Evolutionary conservation across 2,888 invertebrate genomes (phyloP), one percentile per base, ranked within the genome.

Genomic region (Allygus modestus): DNA sequence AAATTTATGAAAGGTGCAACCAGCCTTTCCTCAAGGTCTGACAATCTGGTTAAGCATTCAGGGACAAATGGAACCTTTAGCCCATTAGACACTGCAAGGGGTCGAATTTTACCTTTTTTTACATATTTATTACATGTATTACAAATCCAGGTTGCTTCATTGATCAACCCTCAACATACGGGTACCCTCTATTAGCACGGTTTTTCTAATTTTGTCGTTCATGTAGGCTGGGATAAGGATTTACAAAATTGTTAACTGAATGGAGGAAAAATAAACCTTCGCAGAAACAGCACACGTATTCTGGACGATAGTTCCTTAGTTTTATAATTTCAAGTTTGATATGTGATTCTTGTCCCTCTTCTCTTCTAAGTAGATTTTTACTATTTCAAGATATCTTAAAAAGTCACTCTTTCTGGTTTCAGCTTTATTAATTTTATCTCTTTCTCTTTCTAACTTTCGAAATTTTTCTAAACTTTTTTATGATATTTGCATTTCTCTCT

Each of bases 1-100:
- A 90, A 90, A 54, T 89, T 88, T 41, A 90, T 86, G 46, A 88
- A 87, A 17, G 89, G 89, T 9, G 89, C 86, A 20, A 89, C 87
- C 86, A 90, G 86, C 75, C 90, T 84, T 87, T 90, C 89, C 88
- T 90, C 89, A 5, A 90, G 84, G 20, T 84, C 75, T 9, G 87
- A 86, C 83, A 89, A 86, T 31, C 69, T 82, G 86, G 85, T 84
- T 46, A 89, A 5, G 65, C 85, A 84, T 11, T 88, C 85, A 26
- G 87, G 88, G 41, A 89, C 81, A n/a, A 71, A 28, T 1, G 84
- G 85, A 84, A 87, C 87, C 84, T 86, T 85, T 51, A 87, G 86
- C 81, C 86, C 86, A 26, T 51, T 71, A 82, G 43, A 20, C 9
- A 46, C 28, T 46, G 79, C 4, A 23, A 41, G 51, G 15, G 41